Evolutionary conservation across 2,797 vertebrate species (phyloP).

Genomic region (Cynodonichthys magdalenae): DNA sequence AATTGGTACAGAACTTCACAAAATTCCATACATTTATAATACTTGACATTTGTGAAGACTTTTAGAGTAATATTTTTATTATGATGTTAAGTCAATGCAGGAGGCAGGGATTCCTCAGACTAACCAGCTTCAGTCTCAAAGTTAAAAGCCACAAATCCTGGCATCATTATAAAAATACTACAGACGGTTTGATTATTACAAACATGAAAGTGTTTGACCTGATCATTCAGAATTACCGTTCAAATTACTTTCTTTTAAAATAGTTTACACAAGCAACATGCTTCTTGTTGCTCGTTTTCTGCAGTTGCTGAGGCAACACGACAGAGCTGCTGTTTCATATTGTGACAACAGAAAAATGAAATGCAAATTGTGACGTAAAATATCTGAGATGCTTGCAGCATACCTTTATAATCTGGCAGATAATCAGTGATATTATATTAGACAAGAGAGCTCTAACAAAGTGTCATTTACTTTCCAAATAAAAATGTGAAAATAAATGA

Average conservation of each 20-base stretch:
- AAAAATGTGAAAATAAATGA: neutral
- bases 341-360: too few species aligned
- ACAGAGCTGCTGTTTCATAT: too few species aligned
- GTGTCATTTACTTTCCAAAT: neutral
- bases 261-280: too few species aligned
- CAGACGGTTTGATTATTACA: slow-evolving; percentile 1
- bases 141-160: too few species aligned
- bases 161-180: neutral
- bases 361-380: too few species aligned
- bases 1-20: neutral
- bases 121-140: neutral
- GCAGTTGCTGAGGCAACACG: too few species aligned
- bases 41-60: neutral
- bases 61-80: too few species aligned
- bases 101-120: too few species aligned
- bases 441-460: neutral
- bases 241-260: too few species aligned
- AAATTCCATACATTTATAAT: neutral
- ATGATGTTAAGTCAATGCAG: too few species aligned
- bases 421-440: neutral
- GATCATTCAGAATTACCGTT: neutral
- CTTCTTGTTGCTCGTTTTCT: too few species aligned
- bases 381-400: neutral
- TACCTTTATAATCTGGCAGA: neutral
- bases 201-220: neutral